These are phyloP conservation scores for Armadillidium nasatum DNA, from an alignment of 1,140 invertebrate species.

Conservation along the genomic window DNA sequence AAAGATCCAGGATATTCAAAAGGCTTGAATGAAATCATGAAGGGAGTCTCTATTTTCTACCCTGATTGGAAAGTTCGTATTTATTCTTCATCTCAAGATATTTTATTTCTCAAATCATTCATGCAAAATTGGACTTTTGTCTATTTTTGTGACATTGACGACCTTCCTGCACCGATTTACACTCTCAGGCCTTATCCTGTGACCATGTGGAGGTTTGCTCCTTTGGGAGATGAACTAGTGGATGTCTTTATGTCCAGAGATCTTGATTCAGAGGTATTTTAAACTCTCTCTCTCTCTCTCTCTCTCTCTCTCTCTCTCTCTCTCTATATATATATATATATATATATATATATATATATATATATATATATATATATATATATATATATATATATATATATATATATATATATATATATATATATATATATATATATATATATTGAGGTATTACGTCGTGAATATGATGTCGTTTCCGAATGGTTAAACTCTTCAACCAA, in stretches of 20 bases:
- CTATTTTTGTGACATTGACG: neutral
- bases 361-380: slow-evolving; percentile 22
- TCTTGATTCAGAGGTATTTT: neutral
- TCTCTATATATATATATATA: slow-evolving; percentile 21
- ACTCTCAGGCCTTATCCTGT: neutral
- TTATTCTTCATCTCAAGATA: too few species aligned
- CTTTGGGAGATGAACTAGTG: slow-evolving; percentile 1
- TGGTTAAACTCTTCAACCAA: too few species aligned
- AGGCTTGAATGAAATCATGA: too few species aligned
- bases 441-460: too few species aligned
- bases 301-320: too few species aligned
- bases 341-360: slow-evolving; percentile 11
- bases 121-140: neutral
- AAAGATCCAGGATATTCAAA: too few species aligned
- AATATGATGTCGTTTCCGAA: too few species aligned
- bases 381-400: slow-evolving; percentile 13
- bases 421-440: neutral
- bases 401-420: slow-evolving; percentile 7
- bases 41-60: too few species aligned
- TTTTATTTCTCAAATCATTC: too few species aligned
- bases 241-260: slow-evolving; percentile 21
- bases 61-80: too few species aligned
- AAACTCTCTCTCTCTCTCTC: neutral
- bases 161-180: neutral
- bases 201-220: neutral